phyloP scores from a whole-genome alignment of 2,113 vertebrate genomes.

The Leucosticte australis region DNA sequence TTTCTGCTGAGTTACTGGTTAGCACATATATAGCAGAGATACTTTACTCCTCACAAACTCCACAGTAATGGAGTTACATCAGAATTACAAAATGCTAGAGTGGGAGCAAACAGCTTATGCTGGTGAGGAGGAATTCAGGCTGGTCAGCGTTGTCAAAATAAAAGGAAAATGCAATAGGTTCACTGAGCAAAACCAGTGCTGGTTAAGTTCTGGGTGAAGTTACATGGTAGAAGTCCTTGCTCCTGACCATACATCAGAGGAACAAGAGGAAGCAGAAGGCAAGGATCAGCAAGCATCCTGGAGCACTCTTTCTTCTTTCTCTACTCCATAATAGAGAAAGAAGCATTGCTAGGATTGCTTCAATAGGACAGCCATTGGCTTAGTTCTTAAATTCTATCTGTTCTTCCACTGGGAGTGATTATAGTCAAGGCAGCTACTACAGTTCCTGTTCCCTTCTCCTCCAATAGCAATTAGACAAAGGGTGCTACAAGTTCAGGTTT shows the following conservation, averaged over 20 bases:
- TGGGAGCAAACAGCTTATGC: background rate
- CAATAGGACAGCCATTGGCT: background rate
- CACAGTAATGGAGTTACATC: background rate
- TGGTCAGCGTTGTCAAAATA: background rate
- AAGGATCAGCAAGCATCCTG: background rate
- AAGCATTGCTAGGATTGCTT: background rate
- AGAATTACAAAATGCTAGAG: background rate
- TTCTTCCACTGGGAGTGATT: background rate
- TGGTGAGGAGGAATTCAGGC: background rate
- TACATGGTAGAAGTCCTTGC: background rate
- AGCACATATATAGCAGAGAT: background rate
- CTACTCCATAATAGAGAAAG: background rate
- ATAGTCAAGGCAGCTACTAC: background rate
- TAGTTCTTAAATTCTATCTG: background rate
- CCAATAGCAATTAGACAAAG: background rate
- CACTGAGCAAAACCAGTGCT: background rate
- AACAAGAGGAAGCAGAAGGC: background rate
- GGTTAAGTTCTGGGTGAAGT: background rate
- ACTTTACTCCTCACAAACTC: background rate
- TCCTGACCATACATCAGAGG: background rate
- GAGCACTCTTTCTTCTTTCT: background rate
- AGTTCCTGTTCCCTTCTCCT: background rate
- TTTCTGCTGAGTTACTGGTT: background rate
- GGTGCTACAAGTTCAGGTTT: background rate
- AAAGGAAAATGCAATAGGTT: background rate